phyloP scores from a whole-genome alignment of 1,140 invertebrate genomes.

The Anoplolepis gracilipes region DNA sequence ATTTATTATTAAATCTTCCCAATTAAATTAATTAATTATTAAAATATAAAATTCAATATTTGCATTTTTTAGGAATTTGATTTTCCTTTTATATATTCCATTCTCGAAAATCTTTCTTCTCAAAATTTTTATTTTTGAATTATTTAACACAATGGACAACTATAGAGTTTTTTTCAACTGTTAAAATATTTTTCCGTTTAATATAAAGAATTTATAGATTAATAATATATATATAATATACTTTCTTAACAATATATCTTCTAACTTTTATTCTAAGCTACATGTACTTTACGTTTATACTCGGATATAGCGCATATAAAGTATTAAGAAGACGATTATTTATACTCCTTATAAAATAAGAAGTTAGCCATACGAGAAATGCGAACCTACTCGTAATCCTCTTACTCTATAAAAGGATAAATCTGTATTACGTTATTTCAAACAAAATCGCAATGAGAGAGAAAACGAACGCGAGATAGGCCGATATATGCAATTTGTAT shows the following conservation, averaged over 20 bases:
- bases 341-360: not conserved
- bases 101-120: not conserved
- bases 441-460: conserved; percentile 29
- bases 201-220: not conserved
- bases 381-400: conserved; percentile 28
- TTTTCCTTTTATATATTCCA: not conserved
- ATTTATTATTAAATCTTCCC: not conserved
- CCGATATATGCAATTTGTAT: conserved; percentile 46
- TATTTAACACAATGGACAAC: not conserved
- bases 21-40: not conserved
- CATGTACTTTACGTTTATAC: not conserved
- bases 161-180: not conserved
- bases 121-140: not conserved
- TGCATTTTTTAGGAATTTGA: not conserved
- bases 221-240: too few relatives aligned
- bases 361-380: conserved; percentile 18
- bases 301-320: not conserved
- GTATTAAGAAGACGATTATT: conserved; percentile 21
- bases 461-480: conserved; percentile 23
- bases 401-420: conserved; percentile 35
- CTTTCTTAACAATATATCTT: too few relatives aligned
- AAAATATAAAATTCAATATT: not conserved
- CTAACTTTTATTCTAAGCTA: not conserved
- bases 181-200: not conserved
- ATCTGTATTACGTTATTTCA: conserved; percentile 35